Conservation (phyloP, 2,113 vertebrate genomes). For the Silurus meridionalis region DNA sequence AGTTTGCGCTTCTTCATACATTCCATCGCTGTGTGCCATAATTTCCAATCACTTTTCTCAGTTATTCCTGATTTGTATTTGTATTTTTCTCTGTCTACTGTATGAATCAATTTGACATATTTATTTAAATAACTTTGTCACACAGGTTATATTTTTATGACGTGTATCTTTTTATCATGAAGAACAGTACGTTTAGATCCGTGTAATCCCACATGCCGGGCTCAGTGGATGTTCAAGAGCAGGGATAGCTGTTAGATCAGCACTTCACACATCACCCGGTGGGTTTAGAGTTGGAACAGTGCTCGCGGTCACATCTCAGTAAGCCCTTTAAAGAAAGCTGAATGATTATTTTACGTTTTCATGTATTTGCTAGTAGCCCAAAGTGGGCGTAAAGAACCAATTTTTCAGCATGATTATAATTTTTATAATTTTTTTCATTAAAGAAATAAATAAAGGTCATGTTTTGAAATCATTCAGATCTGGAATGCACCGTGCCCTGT, state of each 20-base stretch:
- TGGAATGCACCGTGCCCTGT: slow-evolving; percentile 19
- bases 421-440: not conserved
- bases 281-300: slow-evolving; percentile 30
- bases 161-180: slow-evolving; percentile 50
- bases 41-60: slow-evolving; percentile 55
- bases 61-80: not conserved
- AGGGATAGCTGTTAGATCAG: slow-evolving; percentile 21
- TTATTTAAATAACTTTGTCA: slow-evolving; percentile 71
- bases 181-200: slow-evolving; percentile 56
- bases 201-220: slow-evolving; percentile 52
- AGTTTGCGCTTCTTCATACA: slow-evolving; percentile 64
- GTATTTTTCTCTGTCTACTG: slow-evolving; percentile 29
- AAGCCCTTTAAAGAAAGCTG: slow-evolving; percentile 50
- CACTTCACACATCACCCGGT: not conserved
- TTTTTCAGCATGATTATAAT: slow-evolving; percentile 16
- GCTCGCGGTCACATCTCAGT: slow-evolving; percentile 15
- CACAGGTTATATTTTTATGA: slow-evolving; percentile 69
- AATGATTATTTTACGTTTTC: not conserved
- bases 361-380: slow-evolving; percentile 52
- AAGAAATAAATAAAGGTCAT: not conserved
- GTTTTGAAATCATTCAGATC: slow-evolving; percentile 14
- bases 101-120: slow-evolving; percentile 64
- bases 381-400: slow-evolving; percentile 37
- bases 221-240: slow-evolving; percentile 28
- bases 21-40: slow-evolving; percentile 68